Evolutionary conservation across 2,113 vertebrate genomes (phyloP).

Genomic region (Caretta caretta): DNA sequence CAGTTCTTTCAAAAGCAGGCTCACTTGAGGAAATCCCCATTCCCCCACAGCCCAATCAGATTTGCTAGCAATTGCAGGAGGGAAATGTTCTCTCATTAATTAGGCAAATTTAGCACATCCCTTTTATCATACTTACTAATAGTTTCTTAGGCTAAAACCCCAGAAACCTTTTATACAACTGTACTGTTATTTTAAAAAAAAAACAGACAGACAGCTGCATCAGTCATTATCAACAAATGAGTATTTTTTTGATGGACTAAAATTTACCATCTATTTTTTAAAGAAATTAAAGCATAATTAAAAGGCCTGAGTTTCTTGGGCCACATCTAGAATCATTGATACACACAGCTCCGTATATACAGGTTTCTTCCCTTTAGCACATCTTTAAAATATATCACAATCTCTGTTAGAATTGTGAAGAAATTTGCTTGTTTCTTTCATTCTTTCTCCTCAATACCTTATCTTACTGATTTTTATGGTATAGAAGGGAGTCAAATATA

Average conservation of each 20-base stretch:
- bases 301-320: background rate
- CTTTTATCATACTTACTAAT: accelerated
- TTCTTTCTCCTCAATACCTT: background rate
- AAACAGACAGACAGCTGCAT: background rate
- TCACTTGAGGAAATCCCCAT: background rate
- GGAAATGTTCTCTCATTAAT: background rate
- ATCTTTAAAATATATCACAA: background rate
- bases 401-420: background rate
- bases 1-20: background rate
- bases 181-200: background rate
- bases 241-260: background rate
- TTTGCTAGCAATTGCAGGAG: background rate
- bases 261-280: background rate
- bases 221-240: accelerated
- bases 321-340: background rate
- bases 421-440: too few relatives aligned
- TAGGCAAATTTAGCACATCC: background rate
- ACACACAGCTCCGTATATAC: accelerated
- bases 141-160: background rate
- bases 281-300: background rate
- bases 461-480: background rate
- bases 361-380: background rate
- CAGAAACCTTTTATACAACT: background rate
- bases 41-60: background rate
- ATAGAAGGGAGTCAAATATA: background rate